phyloP scores from a whole-genome alignment of 2,888 invertebrate genomes.

The Bellardia pandia region DNA sequence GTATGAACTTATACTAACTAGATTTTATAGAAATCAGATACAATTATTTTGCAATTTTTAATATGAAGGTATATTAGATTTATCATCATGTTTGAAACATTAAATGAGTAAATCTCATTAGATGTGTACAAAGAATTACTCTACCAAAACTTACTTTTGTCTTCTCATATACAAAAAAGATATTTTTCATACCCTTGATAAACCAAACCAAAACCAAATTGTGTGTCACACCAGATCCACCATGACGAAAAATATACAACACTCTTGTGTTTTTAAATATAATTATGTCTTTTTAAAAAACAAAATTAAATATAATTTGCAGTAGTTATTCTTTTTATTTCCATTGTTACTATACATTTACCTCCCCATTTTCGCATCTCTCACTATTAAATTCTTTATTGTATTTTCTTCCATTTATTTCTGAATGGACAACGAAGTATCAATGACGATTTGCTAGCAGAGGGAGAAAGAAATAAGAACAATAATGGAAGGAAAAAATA shows the following conservation, averaged over 20 bases:
- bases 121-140: too few species aligned
- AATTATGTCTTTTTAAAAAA: slow-evolving; percentile 1
- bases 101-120: too few species aligned
- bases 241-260: not conserved
- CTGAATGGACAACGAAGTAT: slow-evolving; percentile 46
- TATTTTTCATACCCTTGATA: too few species aligned
- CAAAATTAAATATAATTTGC: slow-evolving; percentile 50
- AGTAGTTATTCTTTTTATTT: slow-evolving; percentile 40
- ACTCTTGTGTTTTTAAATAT: slow-evolving; percentile 26
- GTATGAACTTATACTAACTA: too few species aligned
- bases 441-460: slow-evolving; percentile 38
- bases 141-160: too few species aligned
- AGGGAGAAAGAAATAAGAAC: slow-evolving; percentile 20
- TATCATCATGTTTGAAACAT: too few species aligned
- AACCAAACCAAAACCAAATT: too few species aligned
- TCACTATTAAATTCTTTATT: slow-evolving; percentile 14
- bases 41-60: too few species aligned
- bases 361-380: slow-evolving; percentile 29
- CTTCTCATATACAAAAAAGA: too few species aligned
- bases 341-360: slow-evolving; percentile 21
- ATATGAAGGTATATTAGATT: too few species aligned
- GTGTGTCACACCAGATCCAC: not conserved
- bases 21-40: too few species aligned
- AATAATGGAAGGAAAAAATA: slow-evolving; percentile 49
- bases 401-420: slow-evolving; percentile 1